Base-by-base conservation (phyloP, 2,888 invertebrate genomes). In the Notodonta ziczac region DNA sequence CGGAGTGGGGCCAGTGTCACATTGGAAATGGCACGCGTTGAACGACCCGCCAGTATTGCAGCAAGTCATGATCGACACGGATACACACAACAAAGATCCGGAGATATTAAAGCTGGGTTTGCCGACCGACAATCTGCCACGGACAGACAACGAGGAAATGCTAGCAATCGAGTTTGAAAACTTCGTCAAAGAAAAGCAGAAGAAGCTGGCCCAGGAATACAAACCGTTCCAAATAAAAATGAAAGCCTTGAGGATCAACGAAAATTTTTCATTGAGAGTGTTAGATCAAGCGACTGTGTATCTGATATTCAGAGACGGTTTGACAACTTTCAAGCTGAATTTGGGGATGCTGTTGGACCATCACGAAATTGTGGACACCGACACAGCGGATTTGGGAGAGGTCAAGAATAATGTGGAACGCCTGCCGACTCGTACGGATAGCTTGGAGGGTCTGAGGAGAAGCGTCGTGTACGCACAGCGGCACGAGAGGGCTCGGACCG, bases 271-370 rank as follows among this genome's bases (percentile, higher is more conserved):
- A 10, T 66, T 93, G 7, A 87, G 82, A 75, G 84, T 93, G 2
- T 70, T 93, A 48, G 92, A 93, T 65, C 93, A 93, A 73, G 88
- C 91, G 3, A 86, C 84, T 9, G 77, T 93, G 39, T 90, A 91
- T 72, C 76, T 93, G 5, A 83, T 88, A 54, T 93, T 81, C 69
- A 83, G 90, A 69, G 92, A 93, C 63, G 91, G 91, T 3, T 76
- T 84, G 13, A 86, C 86, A 7, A 90, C 87, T 69, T 66, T 93
- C 44, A 92, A 91, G 76, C 65, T 91, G 39, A 93, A 93, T 65
- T 82, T 82, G 76, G 94, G 89, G 75, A 95, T 89, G 95, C 85
- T 82, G 77, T 85, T 90, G 83, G 94, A 88, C 84, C 94, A 88
- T 81, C 92, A 87, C 85, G 95, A 85, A 85, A 94, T 84, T 76